Conservation (phyloP, 2,113 vertebrate species). For the Pionites leucogaster region DNA sequence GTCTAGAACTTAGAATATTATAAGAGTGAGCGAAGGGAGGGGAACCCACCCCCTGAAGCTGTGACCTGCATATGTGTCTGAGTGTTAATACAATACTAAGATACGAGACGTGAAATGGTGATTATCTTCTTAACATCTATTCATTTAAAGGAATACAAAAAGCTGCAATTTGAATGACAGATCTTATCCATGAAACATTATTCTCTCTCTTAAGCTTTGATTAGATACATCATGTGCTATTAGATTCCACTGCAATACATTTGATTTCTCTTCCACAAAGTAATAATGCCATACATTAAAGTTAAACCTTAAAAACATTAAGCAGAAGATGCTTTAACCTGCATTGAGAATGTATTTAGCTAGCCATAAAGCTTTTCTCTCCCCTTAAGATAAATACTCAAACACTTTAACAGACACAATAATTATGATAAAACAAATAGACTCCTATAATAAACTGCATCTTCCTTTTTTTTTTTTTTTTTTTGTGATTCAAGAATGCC, state of each 20-base stretch:
- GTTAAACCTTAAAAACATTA: constrained; percentile 44
- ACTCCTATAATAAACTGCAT: neutral
- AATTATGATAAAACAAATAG: constrained; percentile 31
- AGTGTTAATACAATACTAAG: neutral
- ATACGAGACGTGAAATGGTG: neutral
- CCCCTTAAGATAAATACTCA: constrained; percentile 40
- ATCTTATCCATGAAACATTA: constrained; percentile 9
- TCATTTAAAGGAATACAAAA: constrained; percentile 39
- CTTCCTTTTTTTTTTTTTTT: neutral
- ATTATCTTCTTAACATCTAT: constrained; percentile 29
- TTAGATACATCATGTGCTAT: constrained; percentile 31
- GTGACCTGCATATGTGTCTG: neutral
- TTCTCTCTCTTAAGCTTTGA: constrained; percentile 47
- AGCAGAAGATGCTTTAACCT: constrained; percentile 39
- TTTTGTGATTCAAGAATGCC: neutral
- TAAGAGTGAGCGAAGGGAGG: accelerated
- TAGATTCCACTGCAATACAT: constrained; percentile 6
- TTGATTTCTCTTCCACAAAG: constrained; percentile 44
- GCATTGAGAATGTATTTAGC: constrained; percentile 19
- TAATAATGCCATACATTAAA: constrained; percentile 45
- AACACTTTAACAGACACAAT: constrained; percentile 17
- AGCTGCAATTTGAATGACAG: constrained; percentile 12
- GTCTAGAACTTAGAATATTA: neutral
- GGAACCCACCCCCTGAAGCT: neutral
- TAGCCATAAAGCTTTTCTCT: constrained; percentile 45